These are phyloP conservation scores for Ophion obscuratus DNA, from an alignment of 2,888 invertebrate genomes.

Conservation along the genomic window DNA sequence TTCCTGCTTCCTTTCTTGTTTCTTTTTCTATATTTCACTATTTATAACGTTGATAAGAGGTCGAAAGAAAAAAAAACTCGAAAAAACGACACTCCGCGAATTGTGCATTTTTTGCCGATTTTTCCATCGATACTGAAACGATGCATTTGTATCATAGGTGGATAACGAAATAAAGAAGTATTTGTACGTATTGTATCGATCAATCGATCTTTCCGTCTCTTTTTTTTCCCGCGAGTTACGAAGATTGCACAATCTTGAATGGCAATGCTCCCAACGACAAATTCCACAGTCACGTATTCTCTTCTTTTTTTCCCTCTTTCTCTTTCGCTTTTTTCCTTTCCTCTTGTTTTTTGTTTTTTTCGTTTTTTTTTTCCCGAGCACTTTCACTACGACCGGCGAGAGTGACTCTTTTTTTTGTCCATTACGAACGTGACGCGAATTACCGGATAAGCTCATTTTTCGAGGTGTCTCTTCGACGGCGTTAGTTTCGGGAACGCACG, in stretches of 20 bases:
- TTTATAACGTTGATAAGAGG: no score
- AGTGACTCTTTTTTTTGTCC: constrained; percentile 49
- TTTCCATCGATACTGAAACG: neutral
- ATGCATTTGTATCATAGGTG: constrained; percentile 33
- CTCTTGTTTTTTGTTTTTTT: constrained; percentile 55
- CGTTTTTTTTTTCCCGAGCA: constrained; percentile 69
- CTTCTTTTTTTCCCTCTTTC: neutral
- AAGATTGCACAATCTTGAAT: constrained; percentile 76
- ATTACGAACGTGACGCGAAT: constrained; percentile 76
- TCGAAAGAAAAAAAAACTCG: no score
- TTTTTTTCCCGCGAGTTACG: constrained; percentile 70
- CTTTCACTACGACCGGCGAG: constrained; percentile 80
- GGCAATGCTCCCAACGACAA: constrained; percentile 55
- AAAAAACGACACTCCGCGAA: no score
- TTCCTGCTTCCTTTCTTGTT: constrained; percentile 26
- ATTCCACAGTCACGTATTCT: constrained; percentile 76
- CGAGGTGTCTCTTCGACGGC: neutral
- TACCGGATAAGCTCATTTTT: neutral
- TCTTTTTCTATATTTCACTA: constrained; percentile 3
- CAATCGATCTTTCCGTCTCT: neutral
- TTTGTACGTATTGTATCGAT: constrained; percentile 40
- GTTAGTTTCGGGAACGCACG: neutral
- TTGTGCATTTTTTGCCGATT: no score
- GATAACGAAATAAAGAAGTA: constrained; percentile 53
- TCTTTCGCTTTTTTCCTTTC: neutral